Conservation (phyloP, 2,113 vertebrate genomes). For the Dromiciops gliroides region DNA sequence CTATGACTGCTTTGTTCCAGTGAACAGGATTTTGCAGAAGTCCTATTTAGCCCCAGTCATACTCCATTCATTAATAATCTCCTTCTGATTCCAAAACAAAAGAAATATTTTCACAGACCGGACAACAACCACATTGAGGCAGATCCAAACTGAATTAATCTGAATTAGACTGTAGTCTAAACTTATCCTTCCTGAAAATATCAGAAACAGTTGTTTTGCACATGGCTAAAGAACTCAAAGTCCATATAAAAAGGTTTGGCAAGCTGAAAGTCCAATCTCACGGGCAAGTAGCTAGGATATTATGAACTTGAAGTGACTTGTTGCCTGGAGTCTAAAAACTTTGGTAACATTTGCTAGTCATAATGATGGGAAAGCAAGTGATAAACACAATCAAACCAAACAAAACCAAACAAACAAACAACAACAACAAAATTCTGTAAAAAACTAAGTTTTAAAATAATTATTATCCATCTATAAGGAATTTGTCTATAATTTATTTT, state of each 20-base stretch:
- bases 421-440: background rate
- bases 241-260: conserved; percentile 16
- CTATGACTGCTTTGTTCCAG: background rate
- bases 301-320: conserved; percentile 16
- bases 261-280: background rate
- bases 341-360: background rate
- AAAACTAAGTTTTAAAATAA: background rate
- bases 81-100: conserved; percentile 27
- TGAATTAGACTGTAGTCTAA: conserved; percentile 1
- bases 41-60: conserved; percentile 26
- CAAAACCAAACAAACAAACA: no score
- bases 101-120: background rate
- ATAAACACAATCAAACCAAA: no score
- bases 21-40: background rate
- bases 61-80: conserved; percentile 40
- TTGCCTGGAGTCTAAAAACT: background rate
- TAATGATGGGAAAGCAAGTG: conserved; percentile 3
- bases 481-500: background rate
- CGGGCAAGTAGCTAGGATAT: background rate
- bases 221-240: background rate
- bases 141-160: background rate
- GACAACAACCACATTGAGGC: conserved; percentile 22
- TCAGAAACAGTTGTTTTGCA: background rate
- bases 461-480: background rate
- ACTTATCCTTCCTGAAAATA: background rate